Conservation (phyloP, 2,797 vertebrate genomes). For the Meriones psammophilus region DNA sequence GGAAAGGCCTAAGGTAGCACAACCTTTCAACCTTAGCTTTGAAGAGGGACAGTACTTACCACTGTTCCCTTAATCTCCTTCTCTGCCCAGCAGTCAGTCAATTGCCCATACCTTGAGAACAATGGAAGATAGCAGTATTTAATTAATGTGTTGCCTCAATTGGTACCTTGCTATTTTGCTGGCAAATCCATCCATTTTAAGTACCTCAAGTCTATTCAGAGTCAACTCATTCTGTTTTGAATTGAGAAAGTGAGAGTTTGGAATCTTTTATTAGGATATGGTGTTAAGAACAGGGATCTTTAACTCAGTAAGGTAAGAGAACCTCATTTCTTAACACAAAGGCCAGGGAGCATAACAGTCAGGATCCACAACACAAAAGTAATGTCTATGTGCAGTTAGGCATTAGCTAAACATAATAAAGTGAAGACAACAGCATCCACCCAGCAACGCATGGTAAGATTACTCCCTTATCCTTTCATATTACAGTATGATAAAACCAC, state of each 20-base stretch:
- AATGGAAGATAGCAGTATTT: conserved; percentile 23
- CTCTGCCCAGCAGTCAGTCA: background rate
- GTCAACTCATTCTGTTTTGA: conserved; percentile 19
- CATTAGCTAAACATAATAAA: conserved; percentile 81
- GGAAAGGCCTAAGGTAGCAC: conserved; percentile 30
- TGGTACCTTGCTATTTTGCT: conserved; percentile 11
- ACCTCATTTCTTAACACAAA: conserved; percentile 76
- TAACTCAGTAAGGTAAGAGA: conserved; percentile 64
- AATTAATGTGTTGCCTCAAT: conserved; percentile 45
- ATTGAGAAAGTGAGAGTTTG: conserved; percentile 57
- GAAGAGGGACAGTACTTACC: background rate
- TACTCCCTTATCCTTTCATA: conserved; percentile 82
- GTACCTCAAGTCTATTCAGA: conserved; percentile 29
- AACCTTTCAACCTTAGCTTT: background rate
- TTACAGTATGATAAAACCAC: conserved; percentile 82
- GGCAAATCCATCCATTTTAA: conserved; percentile 53
- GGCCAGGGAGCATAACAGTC: conserved; percentile 66
- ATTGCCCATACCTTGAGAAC: conserved; percentile 16
- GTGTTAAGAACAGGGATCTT: conserved; percentile 58
- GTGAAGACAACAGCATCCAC: conserved; percentile 64
- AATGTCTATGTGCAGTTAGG: conserved; percentile 78
- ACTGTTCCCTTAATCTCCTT: background rate
- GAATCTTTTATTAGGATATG: conserved; percentile 59
- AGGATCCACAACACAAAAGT: conserved; percentile 73
- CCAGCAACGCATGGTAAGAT: conserved; percentile 68